phyloP scores from a whole-genome alignment of 2,113 vertebrate species.

The Halcyon senegalensis region DNA sequence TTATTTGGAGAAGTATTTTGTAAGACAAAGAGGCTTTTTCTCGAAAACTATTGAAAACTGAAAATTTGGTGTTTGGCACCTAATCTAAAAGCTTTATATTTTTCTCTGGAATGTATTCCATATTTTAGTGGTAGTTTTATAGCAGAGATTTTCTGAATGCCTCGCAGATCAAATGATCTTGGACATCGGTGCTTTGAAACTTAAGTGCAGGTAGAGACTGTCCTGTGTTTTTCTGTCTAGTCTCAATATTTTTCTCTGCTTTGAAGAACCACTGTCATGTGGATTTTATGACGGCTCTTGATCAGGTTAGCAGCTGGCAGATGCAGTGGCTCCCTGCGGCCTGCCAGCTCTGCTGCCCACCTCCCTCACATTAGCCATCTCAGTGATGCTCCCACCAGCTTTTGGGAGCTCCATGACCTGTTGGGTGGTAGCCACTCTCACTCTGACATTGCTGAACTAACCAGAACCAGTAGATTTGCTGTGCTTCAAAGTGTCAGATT shows the following conservation, averaged over 20 bases:
- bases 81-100: conserved; percentile 76
- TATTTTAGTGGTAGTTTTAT: conserved; percentile 75
- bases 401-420: not conserved
- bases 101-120: conserved; percentile 69
- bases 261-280: not conserved
- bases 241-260: not conserved
- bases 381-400: not conserved
- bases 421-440: not conserved
- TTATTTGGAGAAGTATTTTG: not conserved
- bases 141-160: conserved; percentile 75
- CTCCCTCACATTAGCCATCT: not conserved
- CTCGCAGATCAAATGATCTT: conserved; percentile 21
- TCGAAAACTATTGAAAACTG: conserved; percentile 44
- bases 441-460: not conserved
- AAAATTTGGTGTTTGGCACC: conserved; percentile 18
- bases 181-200: conserved; percentile 1
- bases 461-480: not conserved
- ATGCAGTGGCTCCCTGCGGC: not conserved
- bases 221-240: conserved; percentile 6
- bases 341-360: not conserved
- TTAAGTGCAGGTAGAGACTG: not conserved
- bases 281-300: not conserved
- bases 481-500: not conserved
- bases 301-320: not conserved
- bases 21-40: conserved; percentile 22